Evolutionary conservation across 2,113 vertebrate genomes (phyloP).

Genomic region (Microcebus murinus): DNA sequence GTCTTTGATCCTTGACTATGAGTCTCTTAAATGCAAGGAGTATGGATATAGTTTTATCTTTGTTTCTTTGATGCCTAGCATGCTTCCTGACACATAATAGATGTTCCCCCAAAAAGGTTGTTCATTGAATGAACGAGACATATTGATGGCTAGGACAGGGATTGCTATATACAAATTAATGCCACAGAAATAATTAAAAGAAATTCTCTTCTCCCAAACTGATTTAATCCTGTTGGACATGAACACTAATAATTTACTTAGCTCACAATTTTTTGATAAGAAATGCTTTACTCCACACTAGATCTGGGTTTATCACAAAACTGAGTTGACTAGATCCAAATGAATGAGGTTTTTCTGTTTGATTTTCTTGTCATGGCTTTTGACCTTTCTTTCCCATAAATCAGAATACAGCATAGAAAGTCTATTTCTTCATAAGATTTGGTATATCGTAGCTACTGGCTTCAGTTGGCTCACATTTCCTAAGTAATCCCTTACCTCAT

Average conservation of each 20-base stretch:
- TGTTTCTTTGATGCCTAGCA: not conserved
- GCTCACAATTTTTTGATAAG: not conserved
- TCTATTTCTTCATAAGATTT: not conserved
- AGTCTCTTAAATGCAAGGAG: not conserved
- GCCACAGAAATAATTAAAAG: not conserved
- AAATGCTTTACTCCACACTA: not conserved
- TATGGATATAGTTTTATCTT: not conserved
- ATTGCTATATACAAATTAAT: not conserved
- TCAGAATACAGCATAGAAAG: not conserved
- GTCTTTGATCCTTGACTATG: not conserved
- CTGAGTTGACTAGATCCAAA: not conserved
- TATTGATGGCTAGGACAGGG: not conserved
- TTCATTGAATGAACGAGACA: not conserved
- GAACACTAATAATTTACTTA: constrained; percentile 30
- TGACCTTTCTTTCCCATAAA: not conserved
- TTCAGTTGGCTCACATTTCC: not conserved
- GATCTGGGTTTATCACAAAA: not conserved
- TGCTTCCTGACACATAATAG: constrained; percentile 2
- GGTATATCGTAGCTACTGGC: not conserved
- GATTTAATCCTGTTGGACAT: not conserved
- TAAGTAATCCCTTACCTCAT: constrained; percentile 16
- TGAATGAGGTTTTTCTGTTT: constrained; percentile 15
- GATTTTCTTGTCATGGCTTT: not conserved
- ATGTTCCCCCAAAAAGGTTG: not conserved
- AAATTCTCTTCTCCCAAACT: not conserved